Conservation (phyloP, 1,140 invertebrate genomes). For the Drosophila equinoxialis region DNA sequence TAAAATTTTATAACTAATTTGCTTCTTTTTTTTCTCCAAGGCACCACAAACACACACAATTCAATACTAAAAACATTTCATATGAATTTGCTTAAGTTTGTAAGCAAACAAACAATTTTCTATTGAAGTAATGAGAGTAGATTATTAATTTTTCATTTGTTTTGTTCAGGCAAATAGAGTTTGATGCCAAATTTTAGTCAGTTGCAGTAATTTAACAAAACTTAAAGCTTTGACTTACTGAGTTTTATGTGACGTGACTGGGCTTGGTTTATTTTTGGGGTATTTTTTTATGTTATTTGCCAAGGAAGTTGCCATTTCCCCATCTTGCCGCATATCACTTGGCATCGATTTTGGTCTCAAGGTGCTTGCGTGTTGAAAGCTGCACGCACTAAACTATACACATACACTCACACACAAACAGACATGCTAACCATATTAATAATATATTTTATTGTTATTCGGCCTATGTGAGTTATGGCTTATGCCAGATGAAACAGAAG, state of each 20-base stretch:
- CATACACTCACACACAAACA: constrained; percentile 5
- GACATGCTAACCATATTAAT: constrained; percentile 45
- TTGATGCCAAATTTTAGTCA: constrained; percentile 54
- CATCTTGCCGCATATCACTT: constrained; percentile 29
- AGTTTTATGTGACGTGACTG: background rate
- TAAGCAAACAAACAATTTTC: background rate
- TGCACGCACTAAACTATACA: constrained; percentile 45
- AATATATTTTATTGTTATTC: constrained; percentile 45
- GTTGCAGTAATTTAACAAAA: constrained; percentile 56
- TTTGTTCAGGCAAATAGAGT: constrained; percentile 18
- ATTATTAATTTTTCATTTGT: constrained; percentile 21
- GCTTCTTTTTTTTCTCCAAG: background rate
- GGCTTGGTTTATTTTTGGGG: constrained; percentile 37
- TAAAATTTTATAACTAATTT: constrained; percentile 40
- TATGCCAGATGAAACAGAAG: constrained; percentile 9
- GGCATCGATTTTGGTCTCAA: constrained; percentile 50
- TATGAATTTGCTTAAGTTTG: background rate
- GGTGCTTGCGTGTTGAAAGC: constrained; percentile 50
- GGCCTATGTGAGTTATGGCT: constrained; percentile 21
- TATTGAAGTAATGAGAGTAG: constrained; percentile 62
- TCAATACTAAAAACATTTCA: constrained; percentile 31
- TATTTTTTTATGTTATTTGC: constrained; percentile 14
- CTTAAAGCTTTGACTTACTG: constrained; percentile 13
- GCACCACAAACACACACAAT: constrained; percentile 32
- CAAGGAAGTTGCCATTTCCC: constrained; percentile 57